Percentiles rank a stretch among this genome's conserved stretches.
Evolutionary conservation across 2,113 vertebrate species (phyloP).

Genomic region (Pachycephala philippinensis): DNA sequence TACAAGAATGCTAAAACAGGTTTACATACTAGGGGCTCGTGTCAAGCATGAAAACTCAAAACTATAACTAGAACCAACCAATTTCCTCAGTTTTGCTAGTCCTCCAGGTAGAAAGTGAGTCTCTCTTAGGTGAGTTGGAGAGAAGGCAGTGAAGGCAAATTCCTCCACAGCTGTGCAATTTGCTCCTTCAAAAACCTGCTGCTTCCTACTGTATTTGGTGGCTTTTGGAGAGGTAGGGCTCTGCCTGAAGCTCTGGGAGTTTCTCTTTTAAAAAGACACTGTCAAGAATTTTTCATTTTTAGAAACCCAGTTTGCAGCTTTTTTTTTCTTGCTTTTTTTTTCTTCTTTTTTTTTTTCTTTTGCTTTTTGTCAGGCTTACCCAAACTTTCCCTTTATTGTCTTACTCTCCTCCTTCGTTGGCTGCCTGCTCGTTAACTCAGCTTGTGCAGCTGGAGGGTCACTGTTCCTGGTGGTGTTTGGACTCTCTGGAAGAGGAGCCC

Average conservation of each 20-base stretch:
- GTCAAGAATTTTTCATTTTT: not conserved
- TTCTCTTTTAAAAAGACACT: slow-evolving; percentile 4
- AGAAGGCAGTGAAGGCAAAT: not conserved
- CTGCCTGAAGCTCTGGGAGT: not conserved
- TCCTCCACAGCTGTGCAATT: not conserved
- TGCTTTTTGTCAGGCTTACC: not conserved
- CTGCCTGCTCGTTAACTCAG: slow-evolving; percentile 18
- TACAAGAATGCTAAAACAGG: slow-evolving; percentile 64
- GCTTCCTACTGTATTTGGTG: not conserved
- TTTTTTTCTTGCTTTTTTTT: not conserved
- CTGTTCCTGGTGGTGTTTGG: not conserved
- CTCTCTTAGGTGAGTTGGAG: not conserved
- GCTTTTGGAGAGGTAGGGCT: not conserved
- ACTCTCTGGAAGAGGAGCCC: not conserved
- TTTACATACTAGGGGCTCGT: not conserved
- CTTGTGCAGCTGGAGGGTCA: not conserved
- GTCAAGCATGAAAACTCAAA: not conserved
- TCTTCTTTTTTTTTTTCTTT: not conserved
- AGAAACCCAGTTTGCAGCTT: not conserved
- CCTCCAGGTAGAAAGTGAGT: not conserved
- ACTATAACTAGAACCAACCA: slow-evolving; percentile 2
- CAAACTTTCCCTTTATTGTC: slow-evolving; percentile 6
- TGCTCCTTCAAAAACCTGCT: not conserved
- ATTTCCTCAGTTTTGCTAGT: not conserved
- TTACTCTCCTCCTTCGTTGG: not conserved